Evolutionary conservation across 2,888 invertebrate species (phyloP).

Genomic region (Gibbula magus): DNA sequence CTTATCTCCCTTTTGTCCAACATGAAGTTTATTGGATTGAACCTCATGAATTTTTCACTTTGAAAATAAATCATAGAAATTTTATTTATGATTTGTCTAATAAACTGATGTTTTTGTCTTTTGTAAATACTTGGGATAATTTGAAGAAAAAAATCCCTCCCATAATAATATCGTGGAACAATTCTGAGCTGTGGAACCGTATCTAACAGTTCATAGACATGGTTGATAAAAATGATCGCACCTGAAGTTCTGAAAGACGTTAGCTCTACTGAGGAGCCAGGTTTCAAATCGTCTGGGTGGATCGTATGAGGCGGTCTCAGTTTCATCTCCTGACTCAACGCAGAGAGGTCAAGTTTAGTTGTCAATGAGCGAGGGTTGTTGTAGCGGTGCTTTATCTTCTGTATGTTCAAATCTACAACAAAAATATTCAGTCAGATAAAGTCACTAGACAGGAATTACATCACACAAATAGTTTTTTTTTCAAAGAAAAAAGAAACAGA

Average conservation of each 20-base stretch:
- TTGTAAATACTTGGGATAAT: too few relatives aligned
- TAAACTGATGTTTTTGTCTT: too few relatives aligned
- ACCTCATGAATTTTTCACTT: too few relatives aligned
- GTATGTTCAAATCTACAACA: constrained; percentile 59
- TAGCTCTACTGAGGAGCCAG: constrained; percentile 23
- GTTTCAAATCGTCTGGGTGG: constrained; percentile 54
- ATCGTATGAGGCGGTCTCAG: constrained; percentile 65
- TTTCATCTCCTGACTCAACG: constrained; percentile 63
- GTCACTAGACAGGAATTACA: neutral
- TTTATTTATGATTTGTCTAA: too few relatives aligned
- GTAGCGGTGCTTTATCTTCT: constrained; percentile 63
- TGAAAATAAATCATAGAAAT: too few relatives aligned
- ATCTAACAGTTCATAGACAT: too few relatives aligned
- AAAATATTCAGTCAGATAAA: neutral
- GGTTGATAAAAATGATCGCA: too few relatives aligned
- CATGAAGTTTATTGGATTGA: too few relatives aligned
- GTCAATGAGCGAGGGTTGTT: constrained; percentile 65
- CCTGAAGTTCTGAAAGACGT: constrained; percentile 28
- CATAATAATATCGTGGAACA: too few relatives aligned
- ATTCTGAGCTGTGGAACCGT: too few relatives aligned
- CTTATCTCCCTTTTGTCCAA: too few relatives aligned
- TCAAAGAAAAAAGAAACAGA: neutral
- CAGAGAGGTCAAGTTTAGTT: constrained; percentile 62
- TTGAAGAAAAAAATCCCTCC: too few relatives aligned
- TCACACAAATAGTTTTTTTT: neutral